These are phyloP conservation scores for Paralichthys olivaceus DNA, from an alignment of 2,113 vertebrate genomes.

Conservation along the genomic window DNA sequence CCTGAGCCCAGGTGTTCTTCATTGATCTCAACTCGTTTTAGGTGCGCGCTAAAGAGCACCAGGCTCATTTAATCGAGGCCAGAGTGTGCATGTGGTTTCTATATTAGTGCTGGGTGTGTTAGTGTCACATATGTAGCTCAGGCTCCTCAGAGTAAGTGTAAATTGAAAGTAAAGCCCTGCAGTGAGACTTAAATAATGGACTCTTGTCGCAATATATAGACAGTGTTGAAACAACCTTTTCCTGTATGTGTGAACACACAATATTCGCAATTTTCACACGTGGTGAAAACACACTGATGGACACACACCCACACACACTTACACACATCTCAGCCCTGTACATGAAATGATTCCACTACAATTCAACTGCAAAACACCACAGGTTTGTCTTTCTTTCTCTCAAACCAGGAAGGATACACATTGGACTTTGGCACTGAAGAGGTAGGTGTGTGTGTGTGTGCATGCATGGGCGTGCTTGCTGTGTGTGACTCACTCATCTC, in stretches of 20 bases:
- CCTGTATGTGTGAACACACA: background rate
- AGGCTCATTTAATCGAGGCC: no score
- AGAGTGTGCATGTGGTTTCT: no score
- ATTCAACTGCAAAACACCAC: background rate
- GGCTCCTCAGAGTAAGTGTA: background rate
- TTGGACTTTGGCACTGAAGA: conserved; percentile 63
- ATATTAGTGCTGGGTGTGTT: background rate
- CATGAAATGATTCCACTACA: no score
- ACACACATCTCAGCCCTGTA: background rate
- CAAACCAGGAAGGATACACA: conserved; percentile 53
- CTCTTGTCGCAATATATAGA: background rate
- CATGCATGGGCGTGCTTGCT: conserved; percentile 44
- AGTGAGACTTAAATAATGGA: background rate
- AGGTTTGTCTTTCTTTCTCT: background rate
- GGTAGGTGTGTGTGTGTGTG: conserved; percentile 21
- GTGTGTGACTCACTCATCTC: conserved; percentile 63
- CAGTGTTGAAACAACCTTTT: background rate
- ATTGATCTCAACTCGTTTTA: no score
- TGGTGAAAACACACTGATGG: background rate
- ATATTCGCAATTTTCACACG: background rate
- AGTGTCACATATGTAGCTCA: background rate
- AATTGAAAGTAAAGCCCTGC: background rate
- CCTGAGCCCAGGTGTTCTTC: background rate
- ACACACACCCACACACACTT: background rate
- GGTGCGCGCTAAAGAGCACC: no score